Evolutionary conservation across 2,797 vertebrate species (phyloP).

Genomic region (Basileuterus tristriatus): DNA sequence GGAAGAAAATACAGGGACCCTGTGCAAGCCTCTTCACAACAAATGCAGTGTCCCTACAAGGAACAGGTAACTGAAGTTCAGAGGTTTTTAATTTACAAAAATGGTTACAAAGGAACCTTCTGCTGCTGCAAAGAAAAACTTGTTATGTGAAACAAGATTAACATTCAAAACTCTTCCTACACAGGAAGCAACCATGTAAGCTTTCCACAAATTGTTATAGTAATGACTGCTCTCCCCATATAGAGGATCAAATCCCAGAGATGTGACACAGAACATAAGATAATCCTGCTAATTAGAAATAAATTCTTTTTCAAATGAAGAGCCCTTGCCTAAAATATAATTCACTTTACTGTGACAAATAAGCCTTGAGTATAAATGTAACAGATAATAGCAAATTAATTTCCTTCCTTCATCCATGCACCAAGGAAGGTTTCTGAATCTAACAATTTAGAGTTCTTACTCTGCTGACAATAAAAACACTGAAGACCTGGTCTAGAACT

Average conservation of each 20-base stretch:
- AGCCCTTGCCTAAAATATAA: not conserved
- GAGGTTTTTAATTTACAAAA: not conserved
- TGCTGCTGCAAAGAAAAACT: not conserved
- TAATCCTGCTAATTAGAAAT: not conserved
- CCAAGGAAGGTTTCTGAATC: not conserved
- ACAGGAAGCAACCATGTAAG: not conserved
- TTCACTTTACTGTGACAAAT: not conserved
- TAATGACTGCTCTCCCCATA: not conserved
- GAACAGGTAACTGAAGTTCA: not conserved
- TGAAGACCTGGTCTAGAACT: not conserved
- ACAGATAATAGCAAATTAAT: not conserved
- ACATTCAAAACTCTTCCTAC: not conserved
- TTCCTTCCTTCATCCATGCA: not conserved
- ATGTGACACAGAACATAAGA: rapidly evolving
- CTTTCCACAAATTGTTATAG: not conserved
- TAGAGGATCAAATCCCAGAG: not conserved
- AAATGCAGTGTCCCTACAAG: not conserved
- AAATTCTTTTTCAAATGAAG: not conserved
- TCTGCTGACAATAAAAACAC: not conserved
- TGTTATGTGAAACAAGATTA: not conserved
- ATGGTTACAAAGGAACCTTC: not conserved
- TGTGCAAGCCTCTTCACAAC: not conserved
- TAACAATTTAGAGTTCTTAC: not conserved
- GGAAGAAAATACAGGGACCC: not conserved
- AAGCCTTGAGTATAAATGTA: not conserved